Evolutionary conservation across 2,888 invertebrate genomes (phyloP).

Genomic region (Diploptera punctata): DNA sequence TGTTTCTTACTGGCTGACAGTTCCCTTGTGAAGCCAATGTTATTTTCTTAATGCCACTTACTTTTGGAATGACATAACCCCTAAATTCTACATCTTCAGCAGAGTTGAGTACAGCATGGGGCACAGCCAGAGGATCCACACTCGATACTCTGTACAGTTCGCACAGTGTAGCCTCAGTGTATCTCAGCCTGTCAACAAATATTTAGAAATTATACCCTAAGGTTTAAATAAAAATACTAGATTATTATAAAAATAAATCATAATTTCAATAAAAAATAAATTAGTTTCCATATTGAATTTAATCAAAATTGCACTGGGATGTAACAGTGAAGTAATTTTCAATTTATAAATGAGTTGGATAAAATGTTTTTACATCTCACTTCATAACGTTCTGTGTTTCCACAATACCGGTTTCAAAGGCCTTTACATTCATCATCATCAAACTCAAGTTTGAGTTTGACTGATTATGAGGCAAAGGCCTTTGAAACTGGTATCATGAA

Average conservation of each 20-base stretch:
- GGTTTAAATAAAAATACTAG: neutral
- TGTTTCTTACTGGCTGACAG: neutral
- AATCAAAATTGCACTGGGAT: neutral
- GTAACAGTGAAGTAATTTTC: neutral
- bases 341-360: too few species aligned
- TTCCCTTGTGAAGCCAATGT: neutral
- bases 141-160: constrained; percentile 40
- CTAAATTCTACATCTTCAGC: constrained; percentile 33
- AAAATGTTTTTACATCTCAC: too few species aligned
- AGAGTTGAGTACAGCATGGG: constrained; percentile 30
- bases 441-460: neutral
- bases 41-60: neutral
- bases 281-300: too few species aligned
- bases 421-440: neutral
- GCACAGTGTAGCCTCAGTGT: constrained; percentile 35
- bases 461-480: neutral
- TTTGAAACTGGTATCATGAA: too few species aligned
- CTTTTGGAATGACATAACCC: constrained; percentile 42
- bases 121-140: constrained; percentile 37
- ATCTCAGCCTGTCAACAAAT: constrained; percentile 33
- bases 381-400: too few species aligned
- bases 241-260: neutral
- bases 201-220: neutral
- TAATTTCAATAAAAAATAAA: neutral
- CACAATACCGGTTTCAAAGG: too few species aligned